Percentiles rank a stretch among this genome's conserved stretches.
Evolutionary conservation across 1,140 invertebrate species (phyloP).

Genomic region (Drosophila fuyamai): DNA sequence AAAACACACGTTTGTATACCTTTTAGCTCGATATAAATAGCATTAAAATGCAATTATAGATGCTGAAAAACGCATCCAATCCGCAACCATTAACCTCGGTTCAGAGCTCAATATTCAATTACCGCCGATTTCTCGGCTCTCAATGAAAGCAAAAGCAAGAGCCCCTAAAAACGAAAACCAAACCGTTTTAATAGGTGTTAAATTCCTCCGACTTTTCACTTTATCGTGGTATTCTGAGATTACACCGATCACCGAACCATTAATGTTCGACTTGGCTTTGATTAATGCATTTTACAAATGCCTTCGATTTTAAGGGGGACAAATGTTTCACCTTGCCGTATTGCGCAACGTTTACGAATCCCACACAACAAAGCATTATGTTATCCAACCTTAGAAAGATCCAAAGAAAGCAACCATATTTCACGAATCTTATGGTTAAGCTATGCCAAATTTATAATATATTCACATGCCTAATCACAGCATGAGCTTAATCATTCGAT

Average conservation of each 20-base stretch:
- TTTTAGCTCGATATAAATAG: constrained; percentile 43
- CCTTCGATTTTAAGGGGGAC: constrained; percentile 16
- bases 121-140: constrained; percentile 16
- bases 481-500: constrained; percentile 26
- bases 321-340: constrained; percentile 40
- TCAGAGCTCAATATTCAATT: constrained; percentile 59
- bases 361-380: constrained; percentile 27
- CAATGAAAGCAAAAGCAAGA: constrained; percentile 62
- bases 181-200: constrained; percentile 68
- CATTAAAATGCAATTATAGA: constrained; percentile 76
- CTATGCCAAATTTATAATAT: constrained; percentile 52
- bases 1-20: neutral
- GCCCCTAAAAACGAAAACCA: constrained; percentile 28
- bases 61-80: constrained; percentile 30
- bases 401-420: constrained; percentile 59
- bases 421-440: constrained; percentile 32
- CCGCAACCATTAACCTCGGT: constrained; percentile 34
- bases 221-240: constrained; percentile 56
- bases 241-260: neutral
- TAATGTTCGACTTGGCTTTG: constrained; percentile 46
- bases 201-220: constrained; percentile 70
- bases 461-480: constrained; percentile 33
- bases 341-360: constrained; percentile 67
- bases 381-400: constrained; percentile 55
- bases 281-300: constrained; percentile 59